Base-by-base conservation (phyloP, 1,140 invertebrate species). In the Aculops lycopersici region DNA sequence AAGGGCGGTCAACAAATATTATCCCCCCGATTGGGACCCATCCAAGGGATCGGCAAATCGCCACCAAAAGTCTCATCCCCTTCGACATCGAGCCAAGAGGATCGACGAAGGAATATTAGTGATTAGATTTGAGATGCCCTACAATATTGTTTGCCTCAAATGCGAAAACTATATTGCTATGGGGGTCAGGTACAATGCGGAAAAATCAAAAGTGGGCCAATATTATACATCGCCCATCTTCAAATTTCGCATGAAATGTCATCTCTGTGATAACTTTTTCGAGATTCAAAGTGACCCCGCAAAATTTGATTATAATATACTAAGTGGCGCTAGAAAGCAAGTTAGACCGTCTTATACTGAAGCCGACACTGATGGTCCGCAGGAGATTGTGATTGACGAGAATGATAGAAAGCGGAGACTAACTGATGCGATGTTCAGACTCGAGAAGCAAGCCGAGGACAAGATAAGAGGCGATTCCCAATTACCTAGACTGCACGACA, bases 81-180 rank as follows among this genome's bases (percentile, higher is more conserved):
- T 97, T 18, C 67, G 90, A 35, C 88, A 98, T 58, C 63, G 90
- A 48, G 90, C 86, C 1, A 61, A 73, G 17, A 97, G 97, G 60
- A 62, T 95, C 1, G 72, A 86, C 50, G 65, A 84, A 59, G 90
- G 90, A 14, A 97, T 98, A 46, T 68, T 97, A 24, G 86, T 95
- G 37, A 94, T 98, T 46, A 68, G 66, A 58, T 98, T 98, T 69
- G 92, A 98, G 62, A 90, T 98, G 84, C 92, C 92, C 1, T 98
- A 88, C 51, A 98, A 98, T 58, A 95, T 98, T 47, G 98, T 86
- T 86, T 94, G 86, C 51, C 73, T 84, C 39, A 86, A 86, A 20
- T 98, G 92, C 56, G 71, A 74, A 39, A 97, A 90, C 62, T 90
- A 94, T 54, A 86, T 98, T 47, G 92, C 86, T 18, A 95, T 92